phyloP scores from a whole-genome alignment of 2,797 vertebrate genomes.

The Pangasius macronema region DNA sequence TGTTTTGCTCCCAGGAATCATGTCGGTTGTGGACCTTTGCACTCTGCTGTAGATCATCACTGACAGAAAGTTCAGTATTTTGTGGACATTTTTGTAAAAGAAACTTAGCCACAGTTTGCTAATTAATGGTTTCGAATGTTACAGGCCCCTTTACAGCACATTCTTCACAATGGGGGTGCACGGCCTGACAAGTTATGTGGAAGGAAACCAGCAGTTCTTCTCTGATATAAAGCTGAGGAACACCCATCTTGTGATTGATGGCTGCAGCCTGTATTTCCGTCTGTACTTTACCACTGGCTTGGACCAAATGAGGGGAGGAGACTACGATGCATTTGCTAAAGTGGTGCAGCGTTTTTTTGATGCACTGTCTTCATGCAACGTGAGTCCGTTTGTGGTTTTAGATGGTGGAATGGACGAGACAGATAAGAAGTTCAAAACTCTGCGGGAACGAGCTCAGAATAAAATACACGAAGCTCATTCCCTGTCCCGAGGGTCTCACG shows the following conservation, averaged over 20 bases:
- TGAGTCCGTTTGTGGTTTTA: conserved; percentile 86
- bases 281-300: conserved; percentile 81
- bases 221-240: conserved; percentile 80
- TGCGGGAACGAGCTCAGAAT: conserved; percentile 79
- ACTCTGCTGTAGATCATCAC: not conserved
- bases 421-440: conserved; percentile 85
- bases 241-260: conserved; percentile 86
- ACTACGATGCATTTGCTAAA: conserved; percentile 81
- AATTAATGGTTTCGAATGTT: not conserved
- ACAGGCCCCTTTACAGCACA: not conserved
- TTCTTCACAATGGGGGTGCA: conserved; percentile 82
- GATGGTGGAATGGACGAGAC: conserved; percentile 89
- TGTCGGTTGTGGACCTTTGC: no score
- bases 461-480: conserved; percentile 80
- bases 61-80: not conserved
- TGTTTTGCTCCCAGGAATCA: not conserved
- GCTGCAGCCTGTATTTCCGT: conserved; percentile 85
- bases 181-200: conserved; percentile 85
- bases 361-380: conserved; percentile 75
- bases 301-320: conserved; percentile 85
- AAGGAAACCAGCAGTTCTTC: conserved; percentile 80
- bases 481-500: conserved; percentile 72
- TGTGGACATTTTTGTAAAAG: not conserved
- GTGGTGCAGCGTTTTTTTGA: conserved; percentile 79
- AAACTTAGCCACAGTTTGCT: not conserved